Evolutionary conservation across 1,140 invertebrate genomes (phyloP), one percentile per base, ranked within the genome.

Genomic region (Melipona quadrifasciata): DNA sequence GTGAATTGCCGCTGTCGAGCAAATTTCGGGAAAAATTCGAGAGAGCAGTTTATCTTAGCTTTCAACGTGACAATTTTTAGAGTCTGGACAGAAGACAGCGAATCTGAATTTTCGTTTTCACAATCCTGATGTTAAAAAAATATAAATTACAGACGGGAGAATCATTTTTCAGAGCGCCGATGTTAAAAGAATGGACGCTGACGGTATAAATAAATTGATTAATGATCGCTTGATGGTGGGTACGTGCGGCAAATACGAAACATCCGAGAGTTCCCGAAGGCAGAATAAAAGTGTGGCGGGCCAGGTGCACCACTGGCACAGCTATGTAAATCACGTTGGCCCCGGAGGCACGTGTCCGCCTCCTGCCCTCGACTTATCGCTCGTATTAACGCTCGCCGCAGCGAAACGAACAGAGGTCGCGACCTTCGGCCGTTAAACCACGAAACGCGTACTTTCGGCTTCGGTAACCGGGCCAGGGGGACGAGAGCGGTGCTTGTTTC

Each of bases 401-500:
- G 80, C n/a, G 73, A 77, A 31, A 53, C 53, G 68, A 58, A 24
- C 34, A 82, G 19, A 53, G 16, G 17, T 61, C 75, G 82, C 84
- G 84, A 86, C 75, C 83, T 82, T 79, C 58, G 83, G 67, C 73
- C 74, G 80, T 89, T 84, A 87, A 84, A 64, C 21, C 8, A 47
- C 27, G 67, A 75, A 81, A 77, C 85, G 71, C 74, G 86, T 89
- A 89, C 89, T 86, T 89, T 76, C 70, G 82, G 77, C 61, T 74
- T 83, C 75, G 47, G 81, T 72, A 72, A 34, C 57, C 72, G 61
- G n/a, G 53, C 67, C 39, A 74, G 61, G 83, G 82, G 79, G 87
- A 89, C 86, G 83, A 80, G 47, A 73, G 78, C 24, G 84, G 83
- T 67, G 85, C 76, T 87, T 88, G 89, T 91, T 88, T 90, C 86